phyloP scores from a whole-genome alignment of 1,140 invertebrate species.

The Cydia strobilella region DNA sequence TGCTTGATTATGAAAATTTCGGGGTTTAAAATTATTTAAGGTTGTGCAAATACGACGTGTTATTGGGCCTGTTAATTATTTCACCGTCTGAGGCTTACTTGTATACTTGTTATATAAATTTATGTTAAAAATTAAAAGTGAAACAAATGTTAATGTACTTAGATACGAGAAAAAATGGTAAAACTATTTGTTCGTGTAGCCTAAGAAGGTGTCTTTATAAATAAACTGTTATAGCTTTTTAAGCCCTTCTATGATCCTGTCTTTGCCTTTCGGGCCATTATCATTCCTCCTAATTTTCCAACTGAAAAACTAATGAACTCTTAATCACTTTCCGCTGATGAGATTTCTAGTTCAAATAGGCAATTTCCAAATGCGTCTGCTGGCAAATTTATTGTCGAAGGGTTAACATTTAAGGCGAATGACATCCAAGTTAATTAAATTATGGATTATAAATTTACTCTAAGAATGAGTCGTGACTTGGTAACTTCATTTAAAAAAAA shows the following conservation, averaged over 20 bases:
- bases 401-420: conserved; percentile 23
- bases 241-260: conserved; percentile 1
- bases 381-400: conserved; percentile 19
- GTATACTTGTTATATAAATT: not conserved
- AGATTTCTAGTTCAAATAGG: conserved; percentile 29
- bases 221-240: conserved; percentile 17
- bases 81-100: not conserved
- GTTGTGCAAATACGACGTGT: conserved; percentile 37
- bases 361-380: conserved; percentile 26
- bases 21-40: conserved; percentile 50
- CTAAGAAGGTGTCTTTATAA: not conserved
- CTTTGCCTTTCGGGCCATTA: not conserved
- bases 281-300: conserved; percentile 11
- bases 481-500: conserved; percentile 9
- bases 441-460: conserved; percentile 23
- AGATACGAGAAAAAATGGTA: not conserved
- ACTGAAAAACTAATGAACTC: conserved; percentile 19
- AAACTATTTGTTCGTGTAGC: not conserved
- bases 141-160: not conserved
- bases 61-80: conserved; percentile 13
- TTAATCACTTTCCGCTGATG: conserved; percentile 18
- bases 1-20: conserved; percentile 54
- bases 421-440: conserved; percentile 24
- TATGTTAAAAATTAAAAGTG: not conserved
- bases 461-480: conserved; percentile 15